These are phyloP conservation scores for Crotalus tigris DNA, from an alignment of 2,113 vertebrate species.

Conservation along the genomic window DNA sequence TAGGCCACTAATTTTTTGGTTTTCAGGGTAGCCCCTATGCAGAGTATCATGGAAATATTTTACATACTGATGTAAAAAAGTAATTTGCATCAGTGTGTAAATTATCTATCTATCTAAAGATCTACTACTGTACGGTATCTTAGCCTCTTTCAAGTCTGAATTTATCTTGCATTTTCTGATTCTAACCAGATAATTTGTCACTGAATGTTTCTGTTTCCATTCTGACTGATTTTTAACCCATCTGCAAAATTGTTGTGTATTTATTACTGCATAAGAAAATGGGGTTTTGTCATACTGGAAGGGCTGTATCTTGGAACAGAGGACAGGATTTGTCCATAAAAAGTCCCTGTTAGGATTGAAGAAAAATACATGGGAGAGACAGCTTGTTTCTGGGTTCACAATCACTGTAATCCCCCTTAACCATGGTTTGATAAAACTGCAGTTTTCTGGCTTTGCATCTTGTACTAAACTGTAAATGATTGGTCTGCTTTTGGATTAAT, in stretches of 20 bases:
- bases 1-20: neutral
- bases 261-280: neutral
- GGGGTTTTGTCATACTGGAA: no score
- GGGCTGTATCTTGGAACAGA: no score
- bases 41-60: neutral
- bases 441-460: no score
- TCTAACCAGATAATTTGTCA: neutral
- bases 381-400: no score
- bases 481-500: no score
- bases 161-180: neutral
- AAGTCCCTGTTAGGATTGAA: no score
- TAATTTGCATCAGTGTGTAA: neutral
- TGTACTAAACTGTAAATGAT: no score
- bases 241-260: neutral
- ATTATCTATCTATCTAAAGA: neutral
- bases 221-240: neutral
- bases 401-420: no score
- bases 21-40: neutral
- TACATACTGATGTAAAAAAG: neutral
- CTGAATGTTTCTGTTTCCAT: neutral
- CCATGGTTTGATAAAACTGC: no score
- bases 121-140: neutral
- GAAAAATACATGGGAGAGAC: no score
- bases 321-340: no score
- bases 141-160: neutral